phyloP scores from a whole-genome alignment of 2,113 vertebrate species.

The Sisor rabdophorus region DNA sequence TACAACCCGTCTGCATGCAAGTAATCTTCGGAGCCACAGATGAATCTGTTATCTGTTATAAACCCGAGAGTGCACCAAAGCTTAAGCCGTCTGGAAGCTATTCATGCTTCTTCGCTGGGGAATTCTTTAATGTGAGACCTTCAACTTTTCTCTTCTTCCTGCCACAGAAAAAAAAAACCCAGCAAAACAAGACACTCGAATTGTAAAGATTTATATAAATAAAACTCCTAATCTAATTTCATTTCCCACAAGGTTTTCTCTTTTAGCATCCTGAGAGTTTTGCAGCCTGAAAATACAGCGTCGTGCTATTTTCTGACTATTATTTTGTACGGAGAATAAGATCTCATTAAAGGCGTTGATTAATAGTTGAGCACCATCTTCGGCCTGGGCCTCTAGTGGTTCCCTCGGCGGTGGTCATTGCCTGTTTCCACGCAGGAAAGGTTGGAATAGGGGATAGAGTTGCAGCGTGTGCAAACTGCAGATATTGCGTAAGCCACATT shows the following conservation, averaged over 20 bases:
- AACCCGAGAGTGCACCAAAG: slow-evolving; percentile 48
- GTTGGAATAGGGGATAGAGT: slow-evolving; percentile 40
- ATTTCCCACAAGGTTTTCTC: slow-evolving; percentile 68
- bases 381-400: slow-evolving; percentile 55
- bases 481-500: slow-evolving; percentile 36
- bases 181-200: slow-evolving; percentile 70
- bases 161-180: slow-evolving; percentile 31
- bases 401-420: slow-evolving; percentile 56
- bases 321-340: slow-evolving; percentile 68
- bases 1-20: slow-evolving; percentile 54
- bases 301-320: slow-evolving; percentile 57
- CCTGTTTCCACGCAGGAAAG: slow-evolving; percentile 54
- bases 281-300: slow-evolving; percentile 37
- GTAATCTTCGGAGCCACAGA: slow-evolving; percentile 44
- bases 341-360: slow-evolving; percentile 75
- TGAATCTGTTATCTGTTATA: slow-evolving; percentile 51
- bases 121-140: slow-evolving; percentile 54
- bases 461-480: slow-evolving; percentile 37
- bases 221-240: slow-evolving; percentile 71
- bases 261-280: slow-evolving; percentile 61
- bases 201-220: slow-evolving; percentile 71
- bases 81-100: slow-evolving; percentile 41
- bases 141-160: slow-evolving; percentile 49
- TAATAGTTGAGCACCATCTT: slow-evolving; percentile 69
- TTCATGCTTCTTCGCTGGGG: slow-evolving; percentile 31